phyloP scores from a whole-genome alignment of 2,888 invertebrate genomes.

The Brenthis hecate region DNA sequence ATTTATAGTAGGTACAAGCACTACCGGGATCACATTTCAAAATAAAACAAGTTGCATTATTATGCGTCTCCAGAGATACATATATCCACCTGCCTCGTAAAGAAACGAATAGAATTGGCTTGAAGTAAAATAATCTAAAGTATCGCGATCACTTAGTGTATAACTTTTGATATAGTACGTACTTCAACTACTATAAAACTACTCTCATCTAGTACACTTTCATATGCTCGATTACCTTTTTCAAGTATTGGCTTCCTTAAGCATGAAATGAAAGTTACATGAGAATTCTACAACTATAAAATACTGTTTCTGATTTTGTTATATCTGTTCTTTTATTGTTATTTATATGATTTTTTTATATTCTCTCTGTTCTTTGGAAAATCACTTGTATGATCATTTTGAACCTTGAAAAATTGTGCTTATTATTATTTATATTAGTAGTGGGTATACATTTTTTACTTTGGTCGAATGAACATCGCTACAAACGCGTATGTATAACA shows the following conservation, averaged over 20 bases:
- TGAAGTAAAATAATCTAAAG: constrained; percentile 7
- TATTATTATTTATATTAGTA: too few species aligned
- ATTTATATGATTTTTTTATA: too few species aligned
- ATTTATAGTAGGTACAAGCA: constrained; percentile 13
- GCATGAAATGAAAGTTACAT: constrained; percentile 13
- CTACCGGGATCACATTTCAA: constrained; percentile 24
- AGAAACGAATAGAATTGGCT: constrained; percentile 9
- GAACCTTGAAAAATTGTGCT: too few species aligned
- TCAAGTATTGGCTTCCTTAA: constrained; percentile 20
- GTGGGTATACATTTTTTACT: too few species aligned
- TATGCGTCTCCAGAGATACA: constrained; percentile 14
- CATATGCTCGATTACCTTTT: constrained; percentile 10
- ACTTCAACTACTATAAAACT: constrained; percentile 19
- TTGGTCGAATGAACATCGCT: too few species aligned
- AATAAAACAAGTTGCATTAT: constrained; percentile 25
- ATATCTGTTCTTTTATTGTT: too few species aligned
- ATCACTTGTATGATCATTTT: too few species aligned
- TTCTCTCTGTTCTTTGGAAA: too few species aligned
- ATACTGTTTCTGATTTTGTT: too few species aligned
- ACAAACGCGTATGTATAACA: too few species aligned
- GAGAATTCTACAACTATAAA: neutral
- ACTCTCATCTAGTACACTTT: constrained; percentile 12
- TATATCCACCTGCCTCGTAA: constrained; percentile 18
- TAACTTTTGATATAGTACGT: constrained; percentile 18
- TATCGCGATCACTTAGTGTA: constrained; percentile 11